A percentile compares a stretch with the other conserved stretches of the same genome.
These are phyloP conservation scores for Chinchilla lanigera DNA, from an alignment of 2,113 vertebrate genomes.

Conservation along the genomic window DNA sequence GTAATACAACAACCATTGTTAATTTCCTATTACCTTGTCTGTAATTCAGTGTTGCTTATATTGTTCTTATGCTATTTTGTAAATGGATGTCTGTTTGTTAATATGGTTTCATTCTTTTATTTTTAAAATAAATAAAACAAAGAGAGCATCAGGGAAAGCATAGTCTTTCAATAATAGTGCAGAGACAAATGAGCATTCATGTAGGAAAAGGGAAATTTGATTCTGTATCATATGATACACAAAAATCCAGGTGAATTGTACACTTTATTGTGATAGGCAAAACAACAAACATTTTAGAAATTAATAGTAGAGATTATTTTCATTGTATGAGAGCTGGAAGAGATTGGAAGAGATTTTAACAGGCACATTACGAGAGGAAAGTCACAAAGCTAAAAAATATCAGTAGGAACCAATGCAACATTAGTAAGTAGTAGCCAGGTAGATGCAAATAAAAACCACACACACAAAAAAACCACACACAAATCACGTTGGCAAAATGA, in stretches of 20 bases:
- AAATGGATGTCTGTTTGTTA: too few relatives aligned
- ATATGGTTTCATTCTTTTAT: too few relatives aligned
- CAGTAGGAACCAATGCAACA: background rate
- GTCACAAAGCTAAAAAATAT: background rate
- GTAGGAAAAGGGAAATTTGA: background rate
- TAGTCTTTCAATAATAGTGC: background rate
- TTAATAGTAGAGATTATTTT: constrained; percentile 19
- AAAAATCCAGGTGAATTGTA: background rate
- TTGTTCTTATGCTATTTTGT: too few relatives aligned
- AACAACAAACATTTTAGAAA: background rate
- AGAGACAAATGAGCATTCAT: background rate
- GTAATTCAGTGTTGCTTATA: too few relatives aligned
- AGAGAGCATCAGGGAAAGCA: background rate
- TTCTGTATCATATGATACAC: background rate
- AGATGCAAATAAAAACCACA: background rate
- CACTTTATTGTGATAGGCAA: background rate
- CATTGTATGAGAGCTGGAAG: background rate
- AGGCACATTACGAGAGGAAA: background rate
- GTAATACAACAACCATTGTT: too few relatives aligned
- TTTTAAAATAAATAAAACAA: too few relatives aligned
- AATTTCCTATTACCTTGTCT: too few relatives aligned
- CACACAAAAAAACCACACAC: background rate
- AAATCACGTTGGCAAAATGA: background rate
- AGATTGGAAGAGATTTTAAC: background rate
- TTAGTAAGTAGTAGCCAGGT: background rate